Conservation (phyloP, 2,797 vertebrate species). For the Xenopus petersii region DNA sequence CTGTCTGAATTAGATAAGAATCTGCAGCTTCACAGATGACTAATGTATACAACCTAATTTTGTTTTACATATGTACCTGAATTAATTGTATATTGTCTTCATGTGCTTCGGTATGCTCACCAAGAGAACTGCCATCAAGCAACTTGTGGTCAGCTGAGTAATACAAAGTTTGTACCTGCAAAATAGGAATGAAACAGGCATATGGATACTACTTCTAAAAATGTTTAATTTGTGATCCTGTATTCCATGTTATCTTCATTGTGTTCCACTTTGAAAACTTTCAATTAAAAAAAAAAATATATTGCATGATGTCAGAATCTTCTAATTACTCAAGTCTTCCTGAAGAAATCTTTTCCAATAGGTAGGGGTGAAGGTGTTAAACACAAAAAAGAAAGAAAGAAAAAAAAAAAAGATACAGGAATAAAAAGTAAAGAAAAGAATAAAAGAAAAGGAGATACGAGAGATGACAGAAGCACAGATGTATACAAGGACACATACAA, state of each 20-base stretch:
- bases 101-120: slow-evolving; percentile 96
- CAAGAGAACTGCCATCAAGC: slow-evolving; percentile 96
- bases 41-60: too few relatives aligned
- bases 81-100: slow-evolving; percentile 99
- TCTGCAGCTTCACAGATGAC: too few relatives aligned
- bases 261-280: slow-evolving; percentile 57
- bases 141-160: slow-evolving; percentile 99
- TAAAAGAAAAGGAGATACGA: not conserved
- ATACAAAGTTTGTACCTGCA: slow-evolving; percentile 99
- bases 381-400: slow-evolving; percentile 19
- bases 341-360: slow-evolving; percentile 66
- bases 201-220: slow-evolving; percentile 85
- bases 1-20: too few relatives aligned
- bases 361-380: not conserved
- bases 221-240: slow-evolving; percentile 48
- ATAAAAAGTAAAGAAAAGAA: slow-evolving; percentile 21
- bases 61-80: slow-evolving; percentile 78
- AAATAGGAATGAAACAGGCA: slow-evolving; percentile 98
- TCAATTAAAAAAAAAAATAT: slow-evolving; percentile 65
- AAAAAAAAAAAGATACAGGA: slow-evolving; percentile 53
- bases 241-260: slow-evolving; percentile 33
- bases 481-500: too few relatives aligned
- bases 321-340: slow-evolving; percentile 62
- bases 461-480: too few relatives aligned
- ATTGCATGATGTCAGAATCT: slow-evolving; percentile 62